Evolutionary conservation across 1,140 invertebrate species (phyloP), one percentile per base, ranked within the genome.

Genomic region (Meloidogyne hapla): DNA sequence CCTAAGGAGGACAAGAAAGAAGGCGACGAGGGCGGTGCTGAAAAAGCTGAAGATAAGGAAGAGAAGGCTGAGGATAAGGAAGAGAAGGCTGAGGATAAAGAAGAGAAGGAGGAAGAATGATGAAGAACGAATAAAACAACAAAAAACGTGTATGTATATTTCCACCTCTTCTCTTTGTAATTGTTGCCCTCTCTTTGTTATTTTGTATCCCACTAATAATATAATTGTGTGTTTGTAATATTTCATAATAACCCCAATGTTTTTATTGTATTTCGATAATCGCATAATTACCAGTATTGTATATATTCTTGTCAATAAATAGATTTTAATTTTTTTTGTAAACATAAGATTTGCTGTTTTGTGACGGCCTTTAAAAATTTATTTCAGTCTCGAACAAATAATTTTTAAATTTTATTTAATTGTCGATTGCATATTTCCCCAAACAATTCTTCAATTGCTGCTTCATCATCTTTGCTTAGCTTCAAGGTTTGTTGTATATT

Each of bases 401-500:
- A n/a, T n/a, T n/a, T n/a, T n/a, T n/a, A n/a, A n/a, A n/a, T n/a
- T n/a, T n/a, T n/a, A n/a, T n/a, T n/a, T n/a, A n/a, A n/a, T n/a
- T n/a, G n/a, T n/a, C 15, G 10, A 8, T 28, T 33, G 28, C 71
- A 73, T 25, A 42, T 73, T 1, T 64, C 71, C 1, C 21, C 48
- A 33, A 73, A 73, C 21, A 73, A 33, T 73, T 73, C 71, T 15
- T 64, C 26, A 73, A 73, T 73, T 23, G 71, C 71, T 13, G 48
- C 48, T 21, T 73, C 56, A 40, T 73, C 71, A n/a, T 73, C 71
- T 63, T 73, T 73, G n/a, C 45, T 73, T 64, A 73, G 23, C 6
- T 73, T 61, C 28, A 56, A 25, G 21, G n/a, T 38, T 65, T 72
- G 13, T n/a, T n/a, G n/a, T n/a, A n/a, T n/a, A 26, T 45, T 62